Conservation (phyloP, 2,888 invertebrate genomes). For the Heteropelma amictum region DNA sequence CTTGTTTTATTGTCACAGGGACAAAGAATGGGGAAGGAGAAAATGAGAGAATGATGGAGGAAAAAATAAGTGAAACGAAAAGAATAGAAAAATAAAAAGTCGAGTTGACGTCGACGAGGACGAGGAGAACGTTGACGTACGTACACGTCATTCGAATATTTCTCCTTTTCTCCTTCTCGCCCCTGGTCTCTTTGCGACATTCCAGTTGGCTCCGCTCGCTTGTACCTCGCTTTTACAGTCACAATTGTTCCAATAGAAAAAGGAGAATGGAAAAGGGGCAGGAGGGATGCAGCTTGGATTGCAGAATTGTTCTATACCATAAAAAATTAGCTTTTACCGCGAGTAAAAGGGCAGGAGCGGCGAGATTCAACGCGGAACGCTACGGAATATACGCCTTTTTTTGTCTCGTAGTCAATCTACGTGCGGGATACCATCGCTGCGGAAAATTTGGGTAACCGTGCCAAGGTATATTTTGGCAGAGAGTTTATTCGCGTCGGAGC, state of each 20-base stretch:
- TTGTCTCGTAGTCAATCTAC: background rate
- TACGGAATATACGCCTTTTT: background rate
- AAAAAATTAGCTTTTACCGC: background rate
- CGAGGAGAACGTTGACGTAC: slow-evolving; percentile 48
- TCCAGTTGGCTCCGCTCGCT: slow-evolving; percentile 33
- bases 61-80: background rate
- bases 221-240: slow-evolving; percentile 24
- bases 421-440: slow-evolving; percentile 9
- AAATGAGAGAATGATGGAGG: background rate
- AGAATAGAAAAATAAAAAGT: background rate
- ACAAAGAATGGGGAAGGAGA: background rate
- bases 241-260: slow-evolving; percentile 44
- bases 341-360: background rate
- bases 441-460: slow-evolving; percentile 53
- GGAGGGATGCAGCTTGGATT: background rate
- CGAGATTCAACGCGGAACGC: background rate
- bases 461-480: slow-evolving; percentile 41
- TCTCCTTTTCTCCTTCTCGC: background rate
- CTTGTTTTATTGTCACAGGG: slow-evolving; percentile 38
- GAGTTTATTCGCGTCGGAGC: slow-evolving; percentile 39
- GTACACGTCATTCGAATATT: slow-evolving; percentile 31
- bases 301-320: too few relatives aligned
- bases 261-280: background rate
- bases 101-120: slow-evolving; percentile 28
- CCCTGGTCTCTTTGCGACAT: slow-evolving; percentile 1